Evolutionary conservation across 1,140 invertebrate species (phyloP), one percentile per base, ranked within the genome.

Genomic region (Papilio glaucus): DNA sequence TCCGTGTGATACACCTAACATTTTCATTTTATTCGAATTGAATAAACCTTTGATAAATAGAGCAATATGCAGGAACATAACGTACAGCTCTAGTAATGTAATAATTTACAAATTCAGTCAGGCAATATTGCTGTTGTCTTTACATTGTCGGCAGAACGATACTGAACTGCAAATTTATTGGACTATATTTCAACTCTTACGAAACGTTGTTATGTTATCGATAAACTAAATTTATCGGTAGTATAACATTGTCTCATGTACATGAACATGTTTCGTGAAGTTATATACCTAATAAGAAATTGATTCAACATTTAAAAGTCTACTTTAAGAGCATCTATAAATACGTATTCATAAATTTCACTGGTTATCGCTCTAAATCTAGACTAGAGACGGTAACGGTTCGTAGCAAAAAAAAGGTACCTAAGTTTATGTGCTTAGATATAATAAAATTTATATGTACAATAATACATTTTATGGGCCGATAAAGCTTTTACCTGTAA

Each of bases 91-190:
- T 24, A 24, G 21, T 53, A 53, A 53, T 53, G 18, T 53, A 45
- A 41, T 41, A 41, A 45, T 53, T 53, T 24, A 24, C 49, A 53
- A 53, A 24, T 18, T 24, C 18, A 3, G n/a, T n/a, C 21, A 53
- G 49, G 49, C 49, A 53, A 53, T 53, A 53, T 53, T 53, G 49
- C 18, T 53, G 21, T 53, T 53, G 49, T 53, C 49, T 53, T 53
- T 53, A 53, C 49, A 53, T 53, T 53, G 49, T 53, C 49, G 49
- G 42, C 3, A n/a, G 21, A 53, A 53, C 49, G 49, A 12, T 53
- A 53, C 49, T 4, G 49, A 53, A 24, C 18, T 53, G 49, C 18
- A 21, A 53, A 53, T 53, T 53, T 53, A 53, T 53, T 53, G 21
- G 21, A 53, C 1, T 21, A 53, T 53, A 53, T 53, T 53, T 53